These are phyloP conservation scores for Brachyalestes nurse DNA, from an alignment of 2,797 vertebrate species.

Conservation along the genomic window DNA sequence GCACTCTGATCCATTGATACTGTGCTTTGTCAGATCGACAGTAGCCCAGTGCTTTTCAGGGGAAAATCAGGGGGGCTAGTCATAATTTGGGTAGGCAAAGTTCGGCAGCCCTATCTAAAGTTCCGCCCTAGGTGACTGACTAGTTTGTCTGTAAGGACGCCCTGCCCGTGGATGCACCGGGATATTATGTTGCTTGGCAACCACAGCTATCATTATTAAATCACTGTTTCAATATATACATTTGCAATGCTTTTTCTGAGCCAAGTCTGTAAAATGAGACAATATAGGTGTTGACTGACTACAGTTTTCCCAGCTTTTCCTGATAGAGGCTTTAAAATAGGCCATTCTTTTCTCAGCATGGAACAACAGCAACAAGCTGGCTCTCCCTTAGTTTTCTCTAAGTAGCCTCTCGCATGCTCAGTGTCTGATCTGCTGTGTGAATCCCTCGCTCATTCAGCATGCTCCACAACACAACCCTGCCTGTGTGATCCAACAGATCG, in stretches of 20 bases:
- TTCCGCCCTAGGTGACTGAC: no score
- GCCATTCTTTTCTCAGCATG: not conserved
- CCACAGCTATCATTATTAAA: not conserved
- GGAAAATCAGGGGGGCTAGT: no score
- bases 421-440: slow-evolving; percentile 11
- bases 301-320: not conserved
- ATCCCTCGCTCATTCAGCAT: slow-evolving; percentile 3
- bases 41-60: no score
- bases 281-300: not conserved
- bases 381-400: not conserved
- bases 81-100: no score
- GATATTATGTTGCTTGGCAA: not conserved
- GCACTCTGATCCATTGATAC: no score
- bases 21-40: no score
- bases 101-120: no score
- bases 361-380: not conserved
- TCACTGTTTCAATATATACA: not conserved
- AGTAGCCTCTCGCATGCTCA: not conserved
- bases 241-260: not conserved
- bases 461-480: not conserved
- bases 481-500: slow-evolving; percentile 10
- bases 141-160: no score
- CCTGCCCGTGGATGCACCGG: no score
- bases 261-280: not conserved
- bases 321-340: not conserved